phyloP scores from a whole-genome alignment of 2,113 vertebrate species.

The Callaeas wilsoni region DNA sequence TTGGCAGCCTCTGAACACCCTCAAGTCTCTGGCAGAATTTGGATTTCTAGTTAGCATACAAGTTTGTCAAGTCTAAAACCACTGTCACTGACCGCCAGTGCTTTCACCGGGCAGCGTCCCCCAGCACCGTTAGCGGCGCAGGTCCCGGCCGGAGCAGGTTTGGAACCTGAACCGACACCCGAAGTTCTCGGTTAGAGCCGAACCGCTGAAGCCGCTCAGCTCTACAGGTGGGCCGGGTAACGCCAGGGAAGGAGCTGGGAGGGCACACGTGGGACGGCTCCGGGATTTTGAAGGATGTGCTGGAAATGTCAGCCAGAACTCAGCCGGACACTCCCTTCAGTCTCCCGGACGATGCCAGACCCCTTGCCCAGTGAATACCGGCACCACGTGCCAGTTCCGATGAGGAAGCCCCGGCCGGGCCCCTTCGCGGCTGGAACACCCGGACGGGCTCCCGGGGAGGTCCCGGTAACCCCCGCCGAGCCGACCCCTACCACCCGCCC shows the following conservation, averaged over 20 bases:
- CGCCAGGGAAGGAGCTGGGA: accelerated
- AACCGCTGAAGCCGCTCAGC: not conserved
- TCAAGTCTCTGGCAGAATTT: not conserved
- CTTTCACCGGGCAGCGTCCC: accelerated
- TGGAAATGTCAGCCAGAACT: not conserved
- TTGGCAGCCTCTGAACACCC: not conserved
- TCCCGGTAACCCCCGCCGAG: not conserved
- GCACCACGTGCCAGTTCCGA: accelerated
- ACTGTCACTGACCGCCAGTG: accelerated
- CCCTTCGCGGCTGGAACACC: not conserved
- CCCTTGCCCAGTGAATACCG: accelerated
- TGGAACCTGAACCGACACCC: no score
- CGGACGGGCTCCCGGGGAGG: not conserved
- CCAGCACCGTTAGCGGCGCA: not conserved
- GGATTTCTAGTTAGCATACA: not conserved
- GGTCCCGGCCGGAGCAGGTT: no score
- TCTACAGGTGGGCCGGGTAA: not conserved
- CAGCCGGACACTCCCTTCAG: accelerated
- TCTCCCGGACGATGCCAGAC: accelerated
- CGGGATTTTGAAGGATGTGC: accelerated
- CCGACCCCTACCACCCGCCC: not conserved
- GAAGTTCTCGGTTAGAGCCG: no score
- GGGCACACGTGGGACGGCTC: accelerated
- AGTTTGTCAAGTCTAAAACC: accelerated
- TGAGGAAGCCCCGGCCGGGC: not conserved